These are phyloP conservation scores for Drosophila cognata DNA, from an alignment of 2,888 invertebrate genomes.

Conservation along the genomic window DNA sequence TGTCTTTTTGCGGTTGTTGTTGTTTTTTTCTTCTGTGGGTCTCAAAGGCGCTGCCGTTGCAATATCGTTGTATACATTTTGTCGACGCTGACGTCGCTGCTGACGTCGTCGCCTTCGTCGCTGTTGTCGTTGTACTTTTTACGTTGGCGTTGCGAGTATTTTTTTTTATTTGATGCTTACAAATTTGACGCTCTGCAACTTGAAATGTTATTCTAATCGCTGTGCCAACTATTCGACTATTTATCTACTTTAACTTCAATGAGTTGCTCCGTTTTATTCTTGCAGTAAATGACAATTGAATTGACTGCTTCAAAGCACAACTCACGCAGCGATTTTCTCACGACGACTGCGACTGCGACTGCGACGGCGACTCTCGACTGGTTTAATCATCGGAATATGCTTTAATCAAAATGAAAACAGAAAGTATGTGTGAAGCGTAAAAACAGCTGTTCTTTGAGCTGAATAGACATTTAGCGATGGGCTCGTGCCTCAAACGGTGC, in stretches of 20 bases:
- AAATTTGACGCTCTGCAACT: slow-evolving; percentile 5
- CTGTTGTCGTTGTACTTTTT: slow-evolving; percentile 21
- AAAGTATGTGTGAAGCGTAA: slow-evolving; percentile 70
- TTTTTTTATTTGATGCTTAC: slow-evolving; percentile 8
- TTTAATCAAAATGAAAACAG: slow-evolving; percentile 78
- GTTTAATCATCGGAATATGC: slow-evolving; percentile 75
- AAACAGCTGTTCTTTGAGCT: slow-evolving; percentile 67
- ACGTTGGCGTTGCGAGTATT: slow-evolving; percentile 29
- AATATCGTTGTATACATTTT: slow-evolving; percentile 60
- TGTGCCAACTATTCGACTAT: slow-evolving; percentile 12
- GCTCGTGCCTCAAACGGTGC: slow-evolving; percentile 18
- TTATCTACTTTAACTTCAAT: background rate
- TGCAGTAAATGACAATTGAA: slow-evolving; percentile 14
- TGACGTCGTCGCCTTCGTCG: slow-evolving; percentile 28
- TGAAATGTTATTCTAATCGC: slow-evolving; percentile 3
- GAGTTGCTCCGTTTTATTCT: background rate
- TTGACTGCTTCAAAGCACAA: slow-evolving; percentile 37
- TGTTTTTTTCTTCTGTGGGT: background rate
- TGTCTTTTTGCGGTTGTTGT: background rate
- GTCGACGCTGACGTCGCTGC: slow-evolving; percentile 51
- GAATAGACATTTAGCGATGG: slow-evolving; percentile 50
- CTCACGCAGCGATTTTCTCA: slow-evolving; percentile 48
- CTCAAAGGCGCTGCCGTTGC: slow-evolving; percentile 36
- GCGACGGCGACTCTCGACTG: slow-evolving; percentile 65
- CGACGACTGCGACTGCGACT: slow-evolving; percentile 44